Percentiles rank a stretch among this genome's conserved stretches.
These are phyloP conservation scores for Pelvicachromis taeniatus DNA, from an alignment of 2,113 vertebrate genomes.

Conservation along the genomic window DNA sequence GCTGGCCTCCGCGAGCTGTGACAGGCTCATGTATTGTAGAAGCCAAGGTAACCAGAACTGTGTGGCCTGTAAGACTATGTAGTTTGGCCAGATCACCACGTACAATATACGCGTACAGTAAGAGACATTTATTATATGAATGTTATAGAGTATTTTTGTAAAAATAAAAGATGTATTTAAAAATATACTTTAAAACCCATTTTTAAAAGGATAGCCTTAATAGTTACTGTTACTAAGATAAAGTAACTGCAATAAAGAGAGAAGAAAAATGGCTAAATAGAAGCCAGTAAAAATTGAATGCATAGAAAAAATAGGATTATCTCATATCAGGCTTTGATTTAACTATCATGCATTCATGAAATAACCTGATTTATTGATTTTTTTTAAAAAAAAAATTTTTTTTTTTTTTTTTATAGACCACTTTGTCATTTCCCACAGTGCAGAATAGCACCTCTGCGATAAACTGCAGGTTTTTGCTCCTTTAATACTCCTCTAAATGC, in stretches of 20 bases:
- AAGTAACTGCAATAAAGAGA: background rate
- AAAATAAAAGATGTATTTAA: background rate
- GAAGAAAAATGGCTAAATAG: background rate
- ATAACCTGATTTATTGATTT: background rate
- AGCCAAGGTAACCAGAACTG: background rate
- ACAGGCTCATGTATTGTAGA: background rate
- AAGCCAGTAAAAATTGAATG: rapidly evolving
- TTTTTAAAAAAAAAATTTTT: too few species aligned
- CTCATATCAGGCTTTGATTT: background rate
- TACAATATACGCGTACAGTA: background rate
- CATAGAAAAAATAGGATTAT: background rate
- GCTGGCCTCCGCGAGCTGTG: too few species aligned
- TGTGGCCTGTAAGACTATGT: background rate
- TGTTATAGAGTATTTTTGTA: background rate
- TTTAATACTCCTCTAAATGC: background rate
- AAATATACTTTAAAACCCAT: background rate
- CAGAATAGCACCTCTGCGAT: background rate
- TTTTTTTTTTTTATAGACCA: background rate
- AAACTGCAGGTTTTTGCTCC: background rate
- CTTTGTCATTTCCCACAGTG: background rate
- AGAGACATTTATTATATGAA: background rate
- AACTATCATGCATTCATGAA: background rate
- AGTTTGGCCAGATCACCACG: too few species aligned
- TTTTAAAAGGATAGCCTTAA: background rate
- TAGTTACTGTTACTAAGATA: background rate